Percentiles rank a stretch among this genome's conserved stretches.
Conservation (phyloP, 2,888 invertebrate genomes). For the Synanthedon formicaeformis region DNA sequence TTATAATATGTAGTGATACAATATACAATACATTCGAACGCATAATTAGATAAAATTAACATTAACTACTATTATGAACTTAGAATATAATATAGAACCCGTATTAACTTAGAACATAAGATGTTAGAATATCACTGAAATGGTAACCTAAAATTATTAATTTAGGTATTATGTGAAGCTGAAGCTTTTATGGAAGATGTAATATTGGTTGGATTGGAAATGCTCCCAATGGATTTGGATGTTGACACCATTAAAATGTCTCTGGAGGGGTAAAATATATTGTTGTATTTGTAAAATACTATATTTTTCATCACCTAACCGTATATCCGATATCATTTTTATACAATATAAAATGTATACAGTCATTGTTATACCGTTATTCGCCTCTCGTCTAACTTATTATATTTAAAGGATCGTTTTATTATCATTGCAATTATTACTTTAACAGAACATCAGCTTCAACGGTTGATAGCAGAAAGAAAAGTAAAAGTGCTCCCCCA, state of each 20-base stretch:
- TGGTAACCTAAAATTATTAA: not conserved
- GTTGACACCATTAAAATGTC: conserved; percentile 18
- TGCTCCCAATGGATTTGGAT: conserved; percentile 56
- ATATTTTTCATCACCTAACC: no score
- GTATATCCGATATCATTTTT: no score
- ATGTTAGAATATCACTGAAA: not conserved
- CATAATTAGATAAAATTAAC: no score
- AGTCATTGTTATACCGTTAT: no score
- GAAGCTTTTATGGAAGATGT: conserved; percentile 63
- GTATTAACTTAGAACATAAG: not conserved
- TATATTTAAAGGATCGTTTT: no score
- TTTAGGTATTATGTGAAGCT: conserved; percentile 48
- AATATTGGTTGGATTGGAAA: conserved; percentile 47
- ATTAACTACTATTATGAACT: no score
- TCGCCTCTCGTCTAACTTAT: no score
- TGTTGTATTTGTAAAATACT: not conserved
- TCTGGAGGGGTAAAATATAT: not conserved
- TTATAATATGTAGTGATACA: no score
- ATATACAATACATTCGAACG: no score
- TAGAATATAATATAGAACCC: no score
- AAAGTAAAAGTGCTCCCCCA: conserved; percentile 28
- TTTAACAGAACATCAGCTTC: conserved; percentile 31
- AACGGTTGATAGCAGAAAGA: conserved; percentile 35
- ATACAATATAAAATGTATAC: no score
- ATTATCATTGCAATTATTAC: no score